Conservation (phyloP, 2,797 vertebrate genomes). For the Argyrosomus regius region DNA sequence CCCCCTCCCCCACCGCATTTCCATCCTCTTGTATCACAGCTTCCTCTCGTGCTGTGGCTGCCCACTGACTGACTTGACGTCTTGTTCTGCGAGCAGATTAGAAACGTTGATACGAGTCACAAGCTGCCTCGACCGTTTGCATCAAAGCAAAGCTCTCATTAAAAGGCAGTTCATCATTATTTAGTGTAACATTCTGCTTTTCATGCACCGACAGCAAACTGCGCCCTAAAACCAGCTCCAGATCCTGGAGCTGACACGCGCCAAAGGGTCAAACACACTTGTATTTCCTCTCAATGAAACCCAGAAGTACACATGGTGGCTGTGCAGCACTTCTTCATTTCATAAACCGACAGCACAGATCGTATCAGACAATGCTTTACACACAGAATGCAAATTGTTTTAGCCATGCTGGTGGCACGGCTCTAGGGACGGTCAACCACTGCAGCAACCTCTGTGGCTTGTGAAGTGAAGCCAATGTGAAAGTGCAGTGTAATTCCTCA, state of each 20-base stretch:
- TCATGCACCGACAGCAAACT: neutral
- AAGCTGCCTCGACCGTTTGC: neutral
- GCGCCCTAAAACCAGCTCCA: neutral
- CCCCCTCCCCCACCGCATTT: slow-evolving; percentile 6
- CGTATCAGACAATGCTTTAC: neutral
- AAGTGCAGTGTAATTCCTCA: no score
- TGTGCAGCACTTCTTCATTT: neutral
- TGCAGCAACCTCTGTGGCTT: no score
- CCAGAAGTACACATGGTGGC: neutral
- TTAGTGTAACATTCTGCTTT: neutral
- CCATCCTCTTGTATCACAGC: neutral
- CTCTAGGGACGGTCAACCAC: no score
- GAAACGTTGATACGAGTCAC: slow-evolving; percentile 26
- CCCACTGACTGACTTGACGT: slow-evolving; percentile 1
- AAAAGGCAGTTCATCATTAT: neutral
- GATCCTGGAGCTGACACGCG: no score
- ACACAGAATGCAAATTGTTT: no score
- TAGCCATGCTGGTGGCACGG: no score
- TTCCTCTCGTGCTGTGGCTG: slow-evolving; percentile 6
- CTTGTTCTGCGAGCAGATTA: slow-evolving; percentile 36
- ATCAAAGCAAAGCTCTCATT: slow-evolving; percentile 4
- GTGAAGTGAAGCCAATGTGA: no score
- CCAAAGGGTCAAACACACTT: neutral
- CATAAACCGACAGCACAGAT: neutral
- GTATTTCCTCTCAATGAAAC: neutral